phyloP scores from a whole-genome alignment of 2,113 vertebrate species.

The Noctilio leporinus region DNA sequence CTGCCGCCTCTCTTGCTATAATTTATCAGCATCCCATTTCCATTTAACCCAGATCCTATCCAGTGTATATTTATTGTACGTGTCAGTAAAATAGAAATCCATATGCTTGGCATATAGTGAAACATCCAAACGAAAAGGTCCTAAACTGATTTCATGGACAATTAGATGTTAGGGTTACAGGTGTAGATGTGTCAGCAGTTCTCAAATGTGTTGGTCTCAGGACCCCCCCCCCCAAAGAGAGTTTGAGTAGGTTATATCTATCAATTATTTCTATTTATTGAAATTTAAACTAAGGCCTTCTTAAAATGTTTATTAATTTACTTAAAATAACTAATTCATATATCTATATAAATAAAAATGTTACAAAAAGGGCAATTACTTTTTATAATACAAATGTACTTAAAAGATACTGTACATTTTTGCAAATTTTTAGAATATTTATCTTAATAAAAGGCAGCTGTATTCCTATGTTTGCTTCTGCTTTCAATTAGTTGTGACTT shows the following conservation, averaged over 20 bases:
- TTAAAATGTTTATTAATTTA: background rate
- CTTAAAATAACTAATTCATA: background rate
- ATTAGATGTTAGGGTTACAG: background rate
- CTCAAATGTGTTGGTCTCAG: background rate
- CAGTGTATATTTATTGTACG: background rate
- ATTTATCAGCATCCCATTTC: background rate
- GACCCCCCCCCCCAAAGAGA: background rate
- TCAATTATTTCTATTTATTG: background rate
- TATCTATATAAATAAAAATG: background rate
- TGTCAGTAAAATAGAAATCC: background rate
- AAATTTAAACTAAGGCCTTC: background rate
- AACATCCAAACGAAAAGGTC: too few species aligned
- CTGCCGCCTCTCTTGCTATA: background rate
- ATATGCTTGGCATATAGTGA: background rate
- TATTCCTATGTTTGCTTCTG: background rate
- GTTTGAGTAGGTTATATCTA: background rate
- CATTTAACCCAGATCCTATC: background rate
- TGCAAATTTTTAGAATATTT: background rate
- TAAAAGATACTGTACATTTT: background rate
- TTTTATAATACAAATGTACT: background rate
- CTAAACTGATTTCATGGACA: background rate
- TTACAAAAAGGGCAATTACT: background rate
- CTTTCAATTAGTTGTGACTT: background rate
- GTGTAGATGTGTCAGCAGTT: background rate
- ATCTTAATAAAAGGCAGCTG: background rate